Evolutionary conservation across 2,888 invertebrate genomes (phyloP), one percentile per base, ranked within the genome.

Genomic region (Malacosoma neustria): DNA sequence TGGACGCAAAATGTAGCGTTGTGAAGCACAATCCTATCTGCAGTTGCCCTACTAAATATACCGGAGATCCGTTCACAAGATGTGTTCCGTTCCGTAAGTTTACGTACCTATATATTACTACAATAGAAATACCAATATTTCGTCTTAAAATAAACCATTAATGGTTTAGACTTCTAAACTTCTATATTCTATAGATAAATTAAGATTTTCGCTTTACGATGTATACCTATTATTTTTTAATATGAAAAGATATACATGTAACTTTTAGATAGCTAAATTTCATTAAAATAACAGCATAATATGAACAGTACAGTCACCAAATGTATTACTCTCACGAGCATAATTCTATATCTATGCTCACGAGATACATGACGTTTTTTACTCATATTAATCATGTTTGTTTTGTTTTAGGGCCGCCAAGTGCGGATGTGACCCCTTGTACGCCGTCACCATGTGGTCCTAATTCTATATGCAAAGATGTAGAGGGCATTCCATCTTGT

Each of bases 1-100:
- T 89, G 11, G 89, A 89, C 54, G 92, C 93, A 2, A 85, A 88
- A 48, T 94, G 94, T 64, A 88, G 88, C 56, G 92, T 92, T 30
- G 88, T 91, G 29, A 92, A 93, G 69, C 93, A 94, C 62, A 91
- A 91, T 55, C 92, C 93, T 1, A 91, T 93, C 54, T 94, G 94
- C 62, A 89, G 87, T 43, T 94, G 94, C 57, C 87, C 88, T 13
- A 65, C 84, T 11, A 89, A 89, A 44, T 89, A 88, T 54, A 90
- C 90, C 6, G 93, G 92, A 30, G 92, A 94, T 87, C 93, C 94
- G 30, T 93, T 93, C 65, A 80, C 87, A n/a, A 88, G 91, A 72
- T 94, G 93, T 62, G 55, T 70, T 36, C 87, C 84, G 39, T 74
- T 57, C 40, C 62, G 82, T 84, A 70, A 79, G 60, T 58, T 13